phyloP scores from a whole-genome alignment of 1,140 invertebrate species.

The Halictus rubicundus region DNA sequence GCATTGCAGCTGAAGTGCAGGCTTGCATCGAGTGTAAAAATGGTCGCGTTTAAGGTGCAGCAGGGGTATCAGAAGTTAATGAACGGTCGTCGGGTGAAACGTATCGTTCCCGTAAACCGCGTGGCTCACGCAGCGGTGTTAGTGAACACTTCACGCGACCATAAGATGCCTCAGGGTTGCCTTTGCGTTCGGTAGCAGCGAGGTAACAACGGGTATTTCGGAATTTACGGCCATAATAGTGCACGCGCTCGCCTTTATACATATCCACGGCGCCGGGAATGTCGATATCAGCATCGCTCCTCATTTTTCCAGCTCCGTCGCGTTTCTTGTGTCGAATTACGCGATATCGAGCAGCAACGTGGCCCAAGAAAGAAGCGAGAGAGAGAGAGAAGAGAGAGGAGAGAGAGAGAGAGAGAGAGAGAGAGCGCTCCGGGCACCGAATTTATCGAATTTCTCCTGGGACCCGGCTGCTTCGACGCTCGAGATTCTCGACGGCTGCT shows the following conservation, averaged over 20 bases:
- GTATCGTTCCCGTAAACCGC: not conserved
- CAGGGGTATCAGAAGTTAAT: not conserved
- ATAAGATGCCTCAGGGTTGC: not conserved
- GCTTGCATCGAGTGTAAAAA: not conserved
- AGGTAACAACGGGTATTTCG: conserved; percentile 16
- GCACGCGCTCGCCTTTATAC: conserved; percentile 1
- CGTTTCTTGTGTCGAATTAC: conserved; percentile 48
- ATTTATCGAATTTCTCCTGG: conserved; percentile 55
- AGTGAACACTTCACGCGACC: not conserved
- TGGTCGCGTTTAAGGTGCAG: not conserved
- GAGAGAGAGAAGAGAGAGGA: not conserved
- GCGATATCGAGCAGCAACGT: conserved; percentile 22
- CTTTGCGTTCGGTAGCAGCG: not conserved
- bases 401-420: not conserved
- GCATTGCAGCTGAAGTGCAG: not conserved
- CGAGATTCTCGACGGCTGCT: conserved; percentile 23
- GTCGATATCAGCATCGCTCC: conserved; percentile 43
- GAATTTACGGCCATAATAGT: conserved; percentile 27
- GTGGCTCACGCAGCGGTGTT: too few relatives aligned
- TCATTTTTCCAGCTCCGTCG: conserved; percentile 42
- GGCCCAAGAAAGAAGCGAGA: not conserved
- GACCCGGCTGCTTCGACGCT: conserved; percentile 30
- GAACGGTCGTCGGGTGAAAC: not conserved
- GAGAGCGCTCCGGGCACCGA: conserved; percentile 23
- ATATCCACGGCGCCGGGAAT: not conserved